Evolutionary conservation across 2,113 vertebrate genomes (phyloP).

Genomic region (Chamaea fasciata): DNA sequence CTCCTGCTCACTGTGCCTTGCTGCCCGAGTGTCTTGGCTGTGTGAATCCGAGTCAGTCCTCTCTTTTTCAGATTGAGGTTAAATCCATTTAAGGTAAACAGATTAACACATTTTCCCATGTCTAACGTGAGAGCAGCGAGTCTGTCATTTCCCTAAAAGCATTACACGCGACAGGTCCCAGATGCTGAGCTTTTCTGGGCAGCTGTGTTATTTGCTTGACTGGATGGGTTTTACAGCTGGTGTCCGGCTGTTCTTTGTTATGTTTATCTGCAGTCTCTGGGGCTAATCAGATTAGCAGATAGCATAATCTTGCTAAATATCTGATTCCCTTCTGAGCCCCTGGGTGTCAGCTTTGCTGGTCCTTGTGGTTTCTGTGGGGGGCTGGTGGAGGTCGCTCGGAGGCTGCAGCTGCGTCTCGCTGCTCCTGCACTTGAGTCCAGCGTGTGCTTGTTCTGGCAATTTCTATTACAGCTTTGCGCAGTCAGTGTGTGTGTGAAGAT

Average conservation of each 20-base stretch:
- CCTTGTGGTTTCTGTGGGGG: neutral
- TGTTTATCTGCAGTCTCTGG: conserved; percentile 63
- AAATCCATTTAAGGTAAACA: conserved; percentile 70
- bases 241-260: conserved; percentile 72
- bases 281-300: conserved; percentile 71
- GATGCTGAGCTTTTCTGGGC: conserved; percentile 65
- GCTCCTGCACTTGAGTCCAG: neutral
- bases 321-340: conserved; percentile 44
- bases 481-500: neutral
- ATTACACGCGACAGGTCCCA: conserved; percentile 64
- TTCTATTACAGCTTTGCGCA: neutral
- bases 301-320: conserved; percentile 62
- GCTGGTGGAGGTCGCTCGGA: neutral
- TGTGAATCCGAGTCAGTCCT: neutral
- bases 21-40: neutral
- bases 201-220: conserved; percentile 64
- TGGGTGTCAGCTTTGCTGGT: conserved; percentile 14
- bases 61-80: conserved; percentile 48
- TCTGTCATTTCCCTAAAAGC: conserved; percentile 73
- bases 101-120: conserved; percentile 65
- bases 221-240: conserved; percentile 69
- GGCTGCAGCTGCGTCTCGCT: neutral
- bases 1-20: neutral
- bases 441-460: neutral
- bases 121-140: conserved; percentile 42